These are phyloP conservation scores for Chiroxiphia lanceolata DNA, from an alignment of 2,797 vertebrate genomes.

Conservation along the genomic window DNA sequence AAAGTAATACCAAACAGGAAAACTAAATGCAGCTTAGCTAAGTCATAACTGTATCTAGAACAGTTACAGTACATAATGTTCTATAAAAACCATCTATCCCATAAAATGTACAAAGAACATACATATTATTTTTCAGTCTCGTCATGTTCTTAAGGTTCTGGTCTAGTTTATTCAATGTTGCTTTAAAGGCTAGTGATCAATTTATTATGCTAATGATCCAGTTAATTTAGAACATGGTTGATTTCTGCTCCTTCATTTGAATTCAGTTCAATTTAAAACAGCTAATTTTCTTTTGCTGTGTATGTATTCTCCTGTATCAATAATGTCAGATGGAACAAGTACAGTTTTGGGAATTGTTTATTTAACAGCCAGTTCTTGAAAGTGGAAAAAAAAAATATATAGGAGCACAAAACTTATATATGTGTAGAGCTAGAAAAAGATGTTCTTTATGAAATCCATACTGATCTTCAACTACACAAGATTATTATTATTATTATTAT, in stretches of 20 bases:
- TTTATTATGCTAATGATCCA: not conserved
- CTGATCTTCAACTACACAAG: not conserved
- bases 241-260: not conserved
- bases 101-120: not conserved
- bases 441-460: not conserved
- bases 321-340: not conserved
- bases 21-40: not conserved
- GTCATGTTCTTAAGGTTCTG: not conserved
- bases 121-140: not conserved
- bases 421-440: not conserved
- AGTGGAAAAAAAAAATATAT: not conserved
- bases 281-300: not conserved
- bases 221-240: not conserved
- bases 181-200: not conserved
- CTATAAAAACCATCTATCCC: not conserved
- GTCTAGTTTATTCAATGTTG: not conserved
- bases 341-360: not conserved
- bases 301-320: not conserved
- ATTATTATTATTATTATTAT: not conserved
- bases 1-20: not conserved
- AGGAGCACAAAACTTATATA: not conserved
- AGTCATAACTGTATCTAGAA: not conserved
- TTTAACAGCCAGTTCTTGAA: not conserved
- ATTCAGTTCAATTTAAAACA: not conserved
- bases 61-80: not conserved